Evolutionary conservation across 2,797 vertebrate genomes (phyloP), one percentile per base, ranked within the genome.

Genomic region (Melanotaenia nigrans): DNA sequence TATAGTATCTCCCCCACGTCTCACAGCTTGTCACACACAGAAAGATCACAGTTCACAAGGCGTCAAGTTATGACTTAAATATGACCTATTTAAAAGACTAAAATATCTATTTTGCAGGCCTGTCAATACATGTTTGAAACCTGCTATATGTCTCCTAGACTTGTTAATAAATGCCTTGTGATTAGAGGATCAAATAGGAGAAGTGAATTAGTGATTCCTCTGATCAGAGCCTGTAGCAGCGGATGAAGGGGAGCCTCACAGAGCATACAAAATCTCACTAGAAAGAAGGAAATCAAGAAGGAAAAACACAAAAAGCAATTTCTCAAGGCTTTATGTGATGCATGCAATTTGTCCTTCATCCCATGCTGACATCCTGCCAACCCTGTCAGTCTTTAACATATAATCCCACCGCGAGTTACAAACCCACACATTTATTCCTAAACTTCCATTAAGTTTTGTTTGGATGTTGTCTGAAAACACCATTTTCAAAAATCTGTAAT

Each of bases 151-250:
- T 85, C 83, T 86, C 87, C 84, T 69, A 90, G 85, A 81, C 82
- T 86, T 87, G 84, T 92, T 91, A 92, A 93, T 92, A 92, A 92
- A 93, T 92, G 92, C 89, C 86, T 86, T 94, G 85, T 92, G 90
- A 94, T 93, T 92, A 89, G 79, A 45, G 89, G 90, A 93, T 94
- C 91, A 94, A 93, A 93, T 84, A 76, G 79, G 33, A 79, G 73
- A 77, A 77, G 87, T 75, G 79, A 89, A 93, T 93, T 92, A 93
- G 84, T 20, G 73, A 93, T 93, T 93, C 90, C 75, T 94, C 85
- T 89, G 90, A 94, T 95, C 86, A 84, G 79, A 73, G 78, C 40
- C 83, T 86, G 87, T 70, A 85, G 80, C 63, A 14, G 70, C 66
- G 76, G 65, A 86, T 32, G 72, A 86, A 65, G 59, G 25, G 67